Base-by-base conservation (phyloP, 2,888 invertebrate species). In the Shargacucullia verbasci region DNA sequence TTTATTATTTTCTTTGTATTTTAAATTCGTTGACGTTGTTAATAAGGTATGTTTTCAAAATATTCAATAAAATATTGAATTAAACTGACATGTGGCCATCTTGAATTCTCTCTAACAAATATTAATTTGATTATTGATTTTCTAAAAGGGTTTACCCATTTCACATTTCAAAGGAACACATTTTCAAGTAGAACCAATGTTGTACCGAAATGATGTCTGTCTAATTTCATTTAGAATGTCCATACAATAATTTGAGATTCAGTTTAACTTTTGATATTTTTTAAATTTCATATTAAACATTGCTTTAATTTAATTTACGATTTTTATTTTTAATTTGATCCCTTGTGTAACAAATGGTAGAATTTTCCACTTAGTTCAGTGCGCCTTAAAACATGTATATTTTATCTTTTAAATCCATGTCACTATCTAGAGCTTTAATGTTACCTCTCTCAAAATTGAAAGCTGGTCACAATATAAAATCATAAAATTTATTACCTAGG, bases 401-500 rank as follows among this genome's bases (percentile, higher is more conserved):
- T 39, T 14, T 48, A 48, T 34, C 37, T 39, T 13, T 35, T 14
- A 37, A n/a, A 48, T 15, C 13, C 33, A 35, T 20, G 0, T 34
- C n/a, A 20, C 7, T 43, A 56, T 34, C 25, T 49, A 35, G 35
- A 25, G 62, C 48, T 45, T 43, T 40, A 47, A 61, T 48, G 31
- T 14, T 10, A 27, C 7, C 31, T 35, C 35, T 46, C 52, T 45
- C 35, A 46, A 46, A 69, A 69, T 55, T 50, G 40, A 45, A 52
- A 43, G 11, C 27, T 31, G 10, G 25, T 46, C 29, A 37, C 38
- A 45, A 47, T 40, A 50, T n/a, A n/a, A n/a, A n/a, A n/a, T 38
- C 27, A 10, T 61, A 46, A 35, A 56, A 55, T 46, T n/a, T 49
- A 62, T 56, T 20, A 57, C 37, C 35, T 31, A 40, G 50, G 31